Conservation (phyloP, 2,888 invertebrate genomes). For the Labia minor region DNA sequence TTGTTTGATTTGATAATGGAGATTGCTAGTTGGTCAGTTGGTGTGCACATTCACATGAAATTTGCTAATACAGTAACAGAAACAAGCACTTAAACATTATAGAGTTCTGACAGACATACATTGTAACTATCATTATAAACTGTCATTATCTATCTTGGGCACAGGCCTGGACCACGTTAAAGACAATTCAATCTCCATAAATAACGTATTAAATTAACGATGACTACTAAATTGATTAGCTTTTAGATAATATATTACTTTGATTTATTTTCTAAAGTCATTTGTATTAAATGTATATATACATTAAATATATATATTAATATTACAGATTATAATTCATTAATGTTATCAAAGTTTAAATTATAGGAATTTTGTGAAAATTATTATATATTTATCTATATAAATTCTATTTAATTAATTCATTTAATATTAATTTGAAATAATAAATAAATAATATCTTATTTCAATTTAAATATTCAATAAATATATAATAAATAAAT, state of each 20-base stretch:
- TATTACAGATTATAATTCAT: too few species aligned
- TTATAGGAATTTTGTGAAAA: too few species aligned
- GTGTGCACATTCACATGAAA: background rate
- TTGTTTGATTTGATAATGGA: constrained; percentile 13
- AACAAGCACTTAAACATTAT: background rate
- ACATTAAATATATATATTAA: too few species aligned
- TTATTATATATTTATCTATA: too few species aligned
- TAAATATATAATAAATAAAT: too few species aligned
- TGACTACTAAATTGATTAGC: background rate
- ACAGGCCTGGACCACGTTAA: background rate
- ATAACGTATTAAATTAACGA: background rate
- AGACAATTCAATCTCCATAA: background rate
- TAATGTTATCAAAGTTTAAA: too few species aligned
- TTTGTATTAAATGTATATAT: too few species aligned
- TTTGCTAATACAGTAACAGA: constrained; percentile 6
- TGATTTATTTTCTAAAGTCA: too few species aligned
- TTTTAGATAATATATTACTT: background rate
- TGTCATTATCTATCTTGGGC: background rate
- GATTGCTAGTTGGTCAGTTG: constrained; percentile 1
- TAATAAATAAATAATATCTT: too few species aligned
- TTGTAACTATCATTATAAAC: background rate
- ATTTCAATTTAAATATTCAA: too few species aligned
- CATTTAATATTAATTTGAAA: too few species aligned
- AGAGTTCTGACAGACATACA: background rate
- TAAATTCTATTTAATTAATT: too few species aligned